Base-by-base conservation (phyloP, 2,888 invertebrate species). In the Drosophila pegasa region DNA sequence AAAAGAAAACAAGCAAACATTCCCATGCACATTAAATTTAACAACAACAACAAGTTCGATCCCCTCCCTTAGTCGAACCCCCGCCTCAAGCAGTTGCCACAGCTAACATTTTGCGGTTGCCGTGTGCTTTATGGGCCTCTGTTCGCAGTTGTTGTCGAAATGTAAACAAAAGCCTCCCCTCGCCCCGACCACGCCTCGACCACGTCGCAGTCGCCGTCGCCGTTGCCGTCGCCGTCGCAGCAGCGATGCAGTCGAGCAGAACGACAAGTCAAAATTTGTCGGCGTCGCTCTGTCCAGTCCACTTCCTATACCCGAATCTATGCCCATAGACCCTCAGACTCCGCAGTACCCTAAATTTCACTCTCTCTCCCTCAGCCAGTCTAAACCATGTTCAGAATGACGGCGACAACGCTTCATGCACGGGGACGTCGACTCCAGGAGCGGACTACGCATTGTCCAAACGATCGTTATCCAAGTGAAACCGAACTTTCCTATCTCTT, bases 231-330 rank as follows among this genome's bases (percentile, higher is more conserved):
- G 22, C 29, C 22, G 37, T 20, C 48, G n/a, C 25, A 38, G 70
- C 54, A 52, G 55, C 52, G 54, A 47, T 66, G 71, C 80, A 84
- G 74, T 80, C 73, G 79, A 72, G 80, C 86, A 83, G 64, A 80
- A 74, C 83, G 78, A 66, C 73, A 82, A 85, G 75, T 80, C 83
- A 79, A 80, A 82, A 85, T 75, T 80, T 71, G 77, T 78, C 70
- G 70, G 78, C 81, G 70, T 68, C 74, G 58, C 22, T 71, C 59
- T 51, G 73, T 69, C 75, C 77, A 59, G 56, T 61, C 65, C 51
- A 63, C 59, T 65, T 75, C 64, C 71, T 65, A 62, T 57, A 58
- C 60, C 67, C 61, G 47, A 61, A 55, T 61, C 50, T 58, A 50
- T 58, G 51, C 18, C 27, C 37, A 22, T 38, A 25, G 29, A 29